Percentiles rank a stretch among this genome's conserved stretches.
phyloP scores from a whole-genome alignment of 2,888 invertebrate genomes.

The Chirona hameri region DNA sequence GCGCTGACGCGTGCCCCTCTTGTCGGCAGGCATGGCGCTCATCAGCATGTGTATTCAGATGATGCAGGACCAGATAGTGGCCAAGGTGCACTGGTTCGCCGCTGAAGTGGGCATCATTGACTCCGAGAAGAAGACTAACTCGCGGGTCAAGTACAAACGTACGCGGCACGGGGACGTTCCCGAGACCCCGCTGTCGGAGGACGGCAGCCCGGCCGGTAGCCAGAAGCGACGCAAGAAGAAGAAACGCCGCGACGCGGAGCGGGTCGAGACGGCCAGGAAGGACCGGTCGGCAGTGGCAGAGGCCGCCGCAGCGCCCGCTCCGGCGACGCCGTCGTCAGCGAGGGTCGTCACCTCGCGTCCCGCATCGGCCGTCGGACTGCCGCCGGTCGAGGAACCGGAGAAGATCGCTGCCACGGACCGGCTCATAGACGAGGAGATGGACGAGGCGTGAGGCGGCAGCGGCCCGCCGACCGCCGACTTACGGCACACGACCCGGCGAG shows the following conservation, averaged over 20 bases:
- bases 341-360: background rate
- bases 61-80: constrained; percentile 47
- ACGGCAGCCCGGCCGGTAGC: background rate
- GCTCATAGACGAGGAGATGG: constrained; percentile 5
- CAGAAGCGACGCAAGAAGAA: background rate
- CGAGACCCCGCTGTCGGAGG: background rate
- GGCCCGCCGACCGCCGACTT: background rate
- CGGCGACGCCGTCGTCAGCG: background rate
- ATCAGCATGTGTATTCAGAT: constrained; percentile 50
- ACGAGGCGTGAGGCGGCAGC: background rate
- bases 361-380: background rate
- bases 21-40: constrained; percentile 46
- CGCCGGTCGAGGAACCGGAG: background rate
- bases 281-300: background rate
- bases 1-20: background rate
- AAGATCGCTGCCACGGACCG: background rate
- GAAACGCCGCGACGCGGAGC: background rate
- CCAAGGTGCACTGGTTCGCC: constrained; percentile 41
- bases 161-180: background rate
- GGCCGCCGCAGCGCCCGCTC: background rate
- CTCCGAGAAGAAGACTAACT: background rate
- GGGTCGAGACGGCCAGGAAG: background rate
- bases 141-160: background rate
- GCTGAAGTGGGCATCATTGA: constrained; percentile 33
- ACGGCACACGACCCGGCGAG: background rate